phyloP scores from a whole-genome alignment of 1,140 invertebrate species.

The Nasonia vitripennis region DNA sequence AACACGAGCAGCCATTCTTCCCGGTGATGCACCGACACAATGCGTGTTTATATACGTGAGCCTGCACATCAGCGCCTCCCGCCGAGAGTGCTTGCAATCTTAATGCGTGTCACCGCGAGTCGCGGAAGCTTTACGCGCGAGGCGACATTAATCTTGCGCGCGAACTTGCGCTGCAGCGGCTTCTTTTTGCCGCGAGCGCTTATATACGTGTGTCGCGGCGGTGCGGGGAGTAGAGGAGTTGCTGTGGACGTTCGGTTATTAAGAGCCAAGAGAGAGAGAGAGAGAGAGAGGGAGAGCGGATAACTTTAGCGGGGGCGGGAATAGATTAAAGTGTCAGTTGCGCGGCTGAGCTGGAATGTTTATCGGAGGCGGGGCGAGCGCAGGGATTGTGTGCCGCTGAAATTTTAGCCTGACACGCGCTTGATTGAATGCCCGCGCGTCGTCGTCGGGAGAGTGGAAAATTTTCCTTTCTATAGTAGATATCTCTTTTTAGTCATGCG shows the following conservation, averaged over 20 bases:
- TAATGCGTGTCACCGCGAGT: conserved; percentile 46
- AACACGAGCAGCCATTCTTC: not conserved
- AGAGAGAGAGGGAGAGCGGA: not conserved
- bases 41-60: not conserved
- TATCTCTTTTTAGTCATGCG: no score
- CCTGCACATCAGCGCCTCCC: not conserved
- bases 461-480: not conserved
- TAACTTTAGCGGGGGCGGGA: not conserved
- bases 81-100: conserved; percentile 33
- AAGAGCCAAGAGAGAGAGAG: not conserved
- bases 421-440: not conserved
- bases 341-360: not conserved
- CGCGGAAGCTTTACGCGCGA: conserved; percentile 45
- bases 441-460: not conserved
- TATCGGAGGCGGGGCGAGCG: not conserved
- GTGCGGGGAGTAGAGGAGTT: not conserved
- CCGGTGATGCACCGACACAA: not conserved
- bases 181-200: not conserved
- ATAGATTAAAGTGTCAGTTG: conserved; percentile 14
- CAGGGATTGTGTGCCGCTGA: not conserved
- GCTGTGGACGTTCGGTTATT: not conserved
- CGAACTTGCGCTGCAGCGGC: no score
- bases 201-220: no score
- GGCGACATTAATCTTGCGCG: not conserved
- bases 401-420: not conserved